phyloP scores from a whole-genome alignment of 2,888 invertebrate genomes.

The Apoderus coryli region DNA sequence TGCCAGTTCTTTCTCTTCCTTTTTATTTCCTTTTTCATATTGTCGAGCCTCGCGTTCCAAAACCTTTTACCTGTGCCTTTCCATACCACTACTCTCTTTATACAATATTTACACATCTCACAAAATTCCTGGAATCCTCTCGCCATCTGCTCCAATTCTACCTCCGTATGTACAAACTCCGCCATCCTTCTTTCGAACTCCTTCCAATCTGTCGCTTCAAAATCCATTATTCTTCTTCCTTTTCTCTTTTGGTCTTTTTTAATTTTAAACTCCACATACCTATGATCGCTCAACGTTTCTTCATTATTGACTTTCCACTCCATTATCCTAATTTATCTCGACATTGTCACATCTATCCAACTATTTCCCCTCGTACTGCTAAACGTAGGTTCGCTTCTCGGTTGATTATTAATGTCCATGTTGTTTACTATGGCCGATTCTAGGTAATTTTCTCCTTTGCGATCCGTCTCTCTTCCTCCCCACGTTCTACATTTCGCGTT shows the following conservation, averaged over 20 bases:
- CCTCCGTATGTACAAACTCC: slow-evolving; percentile 1
- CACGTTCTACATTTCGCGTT: not conserved
- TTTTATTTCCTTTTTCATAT: not conserved
- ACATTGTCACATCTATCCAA: slow-evolving; percentile 15
- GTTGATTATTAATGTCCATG: not conserved
- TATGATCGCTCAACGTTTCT: slow-evolving; percentile 16
- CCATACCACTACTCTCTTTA: not conserved
- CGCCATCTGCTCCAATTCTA: slow-evolving; percentile 6
- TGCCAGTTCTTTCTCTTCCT: slow-evolving; percentile 1
- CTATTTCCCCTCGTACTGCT: slow-evolving; percentile 11
- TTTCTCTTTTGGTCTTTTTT: not conserved
- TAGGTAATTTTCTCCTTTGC: not conserved
- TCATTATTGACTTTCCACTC: slow-evolving; percentile 12
- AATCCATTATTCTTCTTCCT: slow-evolving; percentile 1
- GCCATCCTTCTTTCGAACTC: not conserved
- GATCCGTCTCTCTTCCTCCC: not conserved
- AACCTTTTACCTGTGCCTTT: not conserved
- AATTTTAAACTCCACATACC: slow-evolving; percentile 8
- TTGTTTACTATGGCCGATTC: not conserved
- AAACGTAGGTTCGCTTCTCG: too few relatives aligned
- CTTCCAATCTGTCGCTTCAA: slow-evolving; percentile 1
- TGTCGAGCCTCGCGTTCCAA: slow-evolving; percentile 1
- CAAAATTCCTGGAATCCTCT: not conserved
- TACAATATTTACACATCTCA: not conserved
- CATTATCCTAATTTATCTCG: slow-evolving; percentile 4